Evolutionary conservation across 1,140 invertebrate species (phyloP).

Genomic region (Drosophila sproati): DNA sequence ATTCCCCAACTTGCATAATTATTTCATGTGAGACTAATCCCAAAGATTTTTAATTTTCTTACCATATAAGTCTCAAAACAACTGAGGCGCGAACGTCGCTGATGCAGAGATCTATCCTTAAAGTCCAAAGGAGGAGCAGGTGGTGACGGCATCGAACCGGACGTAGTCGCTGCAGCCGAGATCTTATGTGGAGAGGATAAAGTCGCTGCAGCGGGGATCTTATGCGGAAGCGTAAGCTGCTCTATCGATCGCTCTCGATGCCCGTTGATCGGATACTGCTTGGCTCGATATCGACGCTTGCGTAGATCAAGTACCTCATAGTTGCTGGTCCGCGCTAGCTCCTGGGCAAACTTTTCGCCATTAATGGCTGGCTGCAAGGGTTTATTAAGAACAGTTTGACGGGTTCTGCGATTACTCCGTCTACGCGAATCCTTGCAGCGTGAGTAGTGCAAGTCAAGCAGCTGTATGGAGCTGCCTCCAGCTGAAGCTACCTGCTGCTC

Average conservation of each 20-base stretch:
- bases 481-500: conserved; percentile 16
- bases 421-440: background rate
- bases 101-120: background rate
- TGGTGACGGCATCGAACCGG: background rate
- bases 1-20: no score
- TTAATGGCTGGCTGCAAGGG: conserved; percentile 68
- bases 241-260: conserved; percentile 12
- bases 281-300: conserved; percentile 65
- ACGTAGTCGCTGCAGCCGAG: background rate
- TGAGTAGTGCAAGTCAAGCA: conserved; percentile 59
- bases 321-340: conserved; percentile 71
- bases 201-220: conserved; percentile 35
- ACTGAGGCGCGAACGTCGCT: background rate
- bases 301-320: conserved; percentile 78
- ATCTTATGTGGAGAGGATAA: background rate
- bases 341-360: conserved; percentile 71
- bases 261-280: conserved; percentile 40
- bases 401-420: background rate
- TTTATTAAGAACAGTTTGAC: conserved; percentile 59
- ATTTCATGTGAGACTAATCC: background rate
- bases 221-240: conserved; percentile 44
- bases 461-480: conserved; percentile 18
- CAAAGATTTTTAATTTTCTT: background rate
- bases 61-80: background rate
- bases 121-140: conserved; percentile 5